Base-by-base conservation (phyloP, 2,113 vertebrate species). In the Paramormyrops kingsleyae region DNA sequence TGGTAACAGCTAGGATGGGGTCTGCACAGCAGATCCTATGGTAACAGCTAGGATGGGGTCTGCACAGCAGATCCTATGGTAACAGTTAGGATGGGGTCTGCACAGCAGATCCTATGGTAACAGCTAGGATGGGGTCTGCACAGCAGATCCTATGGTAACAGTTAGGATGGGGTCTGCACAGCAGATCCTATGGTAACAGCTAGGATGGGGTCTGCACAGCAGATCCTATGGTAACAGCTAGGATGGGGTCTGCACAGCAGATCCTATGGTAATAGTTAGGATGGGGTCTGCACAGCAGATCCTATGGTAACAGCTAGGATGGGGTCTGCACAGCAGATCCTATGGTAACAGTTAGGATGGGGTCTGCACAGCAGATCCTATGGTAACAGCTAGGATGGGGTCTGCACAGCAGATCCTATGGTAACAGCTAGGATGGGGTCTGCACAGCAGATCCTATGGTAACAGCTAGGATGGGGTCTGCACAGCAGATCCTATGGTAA, bases 391-490 rank as follows among this genome's bases (percentile, higher is more conserved):
- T 47, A 47, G 47, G 9, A 47, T 47, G 47, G 8, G 47, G 47
- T 56, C 47, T 49, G 47, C 47, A 49, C 47, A 49, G 47, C 9
- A 49, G 47, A 49, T n/a, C 21, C 47, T 50, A 90, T 89, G 90
- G 42, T 87, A 91, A 56, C 21, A 56, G 17, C 53, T 56, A 21
- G 53, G 53, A 56, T 56, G 53, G 19, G 5, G 19, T 56, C 17
- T 39, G n/a, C n/a, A n/a, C n/a, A n/a, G n/a, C n/a, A n/a, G n/a
- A n/a, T 27, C 24, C 70, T 50, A 90, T 90, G 90, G 35, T 88
- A 91, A 59, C 24, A 59, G 21, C 2, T 59, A 24, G 21, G 56
- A 59, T 24, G 53, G 53, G 5, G 56, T 59, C 24, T n/a, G 17
- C 66, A 39, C 27, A 49, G 15, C 42, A 39, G 24, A 31, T 50